Evolutionary conservation across 2,797 vertebrate genomes (phyloP), one percentile per base, ranked within the genome.

Genomic region (Pangasius mekongensis): DNA sequence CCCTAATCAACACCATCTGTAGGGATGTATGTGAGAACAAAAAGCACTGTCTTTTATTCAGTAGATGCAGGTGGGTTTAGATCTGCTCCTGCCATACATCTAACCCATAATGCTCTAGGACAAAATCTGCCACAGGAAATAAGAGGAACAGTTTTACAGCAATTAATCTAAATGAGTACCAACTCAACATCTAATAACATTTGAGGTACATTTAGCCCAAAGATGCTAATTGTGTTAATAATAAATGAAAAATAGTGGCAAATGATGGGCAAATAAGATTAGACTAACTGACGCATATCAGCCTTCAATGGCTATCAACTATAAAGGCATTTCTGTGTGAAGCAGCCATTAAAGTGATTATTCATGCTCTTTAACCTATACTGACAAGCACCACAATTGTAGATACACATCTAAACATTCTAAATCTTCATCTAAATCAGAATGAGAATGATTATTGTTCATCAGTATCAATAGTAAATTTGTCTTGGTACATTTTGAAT

Each of bases 21-120:
- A 83, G 91, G 87, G 82, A 62, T 81, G 60, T 43, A 80, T 81
- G 67, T 64, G 56, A 80, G 85, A 60, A 88, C 62, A 74, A 78
- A 86, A 88, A 80, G 56, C 39, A 27, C 43, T 89, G 89, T 89
- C 89, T 88, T 87, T 88, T 89, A 87, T 78, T 91, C 90, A 78
- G 91, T 89, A 90, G 88, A 89, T 84, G 81, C 62, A 39, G 84
- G 20, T 62, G 82, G 67, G 85, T 87, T 86, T 76, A 80, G 87
- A 89, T 83, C 80, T 54, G 43, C 69, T 82, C 18, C 73, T 47
- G 77, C 88, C 56, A 84, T 62, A 89, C 74, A 84, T 67, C 52
- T 27, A 36, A 54, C 73, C 69, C 10, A 16, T 81, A 24, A 71
- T 49, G 80, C 56, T 86, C 64, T 80, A 73, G 69, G 33, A 71